Evolutionary conservation across 64 coral and sea anemone genomes (phyloP).

Genomic region (Acropora yongei): DNA sequence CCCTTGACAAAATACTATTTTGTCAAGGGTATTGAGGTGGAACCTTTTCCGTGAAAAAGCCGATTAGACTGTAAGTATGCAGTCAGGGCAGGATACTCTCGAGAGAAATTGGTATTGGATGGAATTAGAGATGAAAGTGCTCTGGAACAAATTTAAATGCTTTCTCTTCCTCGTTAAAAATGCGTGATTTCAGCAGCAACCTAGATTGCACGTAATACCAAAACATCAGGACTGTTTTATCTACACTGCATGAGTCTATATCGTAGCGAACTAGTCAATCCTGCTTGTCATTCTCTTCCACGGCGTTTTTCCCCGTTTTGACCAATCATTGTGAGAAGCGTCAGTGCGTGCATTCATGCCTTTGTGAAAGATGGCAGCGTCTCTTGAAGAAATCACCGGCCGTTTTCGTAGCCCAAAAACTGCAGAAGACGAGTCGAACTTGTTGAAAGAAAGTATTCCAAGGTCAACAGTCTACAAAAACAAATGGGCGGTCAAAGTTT

Average conservation of each 20-base stretch:
- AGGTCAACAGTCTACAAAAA: conserved; percentile 33
- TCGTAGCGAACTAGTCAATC: conserved; percentile 47
- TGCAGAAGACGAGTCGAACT: conserved; percentile 42
- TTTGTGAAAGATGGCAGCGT: neutral
- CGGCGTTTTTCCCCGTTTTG: neutral
- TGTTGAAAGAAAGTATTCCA: conserved; percentile 29
- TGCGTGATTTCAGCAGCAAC: conserved; percentile 7
- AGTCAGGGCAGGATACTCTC: too few species aligned
- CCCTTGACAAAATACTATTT: too few species aligned
- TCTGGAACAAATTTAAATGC: conserved; percentile 44
- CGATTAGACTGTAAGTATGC: too few species aligned
- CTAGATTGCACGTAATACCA: conserved; percentile 57
- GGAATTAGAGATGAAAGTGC: conserved; percentile 61
- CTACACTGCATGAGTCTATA: conserved; percentile 52
- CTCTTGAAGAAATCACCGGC: neutral
- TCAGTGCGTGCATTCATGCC: too few species aligned
- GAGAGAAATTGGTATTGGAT: neutral
- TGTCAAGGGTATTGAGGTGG: too few species aligned
- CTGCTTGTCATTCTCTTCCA: neutral
- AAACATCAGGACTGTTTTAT: conserved; percentile 62
- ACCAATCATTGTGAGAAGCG: too few species aligned
- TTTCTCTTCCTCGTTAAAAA: conserved; percentile 71
- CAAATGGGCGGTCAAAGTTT: conserved; percentile 65
- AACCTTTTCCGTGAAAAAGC: too few species aligned
- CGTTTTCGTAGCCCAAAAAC: conserved; percentile 10